phyloP scores from a whole-genome alignment of 2,113 vertebrate species.

The Sturnira hondurensis region DNA sequence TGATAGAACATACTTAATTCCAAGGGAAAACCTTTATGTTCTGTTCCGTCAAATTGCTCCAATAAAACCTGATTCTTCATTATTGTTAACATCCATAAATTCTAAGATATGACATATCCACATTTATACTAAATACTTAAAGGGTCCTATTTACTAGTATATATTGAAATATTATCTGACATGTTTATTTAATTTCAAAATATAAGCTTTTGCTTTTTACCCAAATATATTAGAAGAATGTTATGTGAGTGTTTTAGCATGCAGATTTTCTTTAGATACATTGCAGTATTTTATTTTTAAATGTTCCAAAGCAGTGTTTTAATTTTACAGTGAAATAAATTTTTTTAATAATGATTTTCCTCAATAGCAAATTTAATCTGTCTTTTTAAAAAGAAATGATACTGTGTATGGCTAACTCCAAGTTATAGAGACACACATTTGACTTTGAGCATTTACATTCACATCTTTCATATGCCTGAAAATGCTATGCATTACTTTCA shows the following conservation, averaged over 20 bases:
- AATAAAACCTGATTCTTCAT: not conserved
- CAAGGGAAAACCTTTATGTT: not conserved
- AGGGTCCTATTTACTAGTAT: not conserved
- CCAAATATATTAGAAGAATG: not conserved
- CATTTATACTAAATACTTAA: not conserved
- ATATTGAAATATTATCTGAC: not conserved
- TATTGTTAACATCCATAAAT: not conserved
- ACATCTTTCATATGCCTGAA: constrained; percentile 57
- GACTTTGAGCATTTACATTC: not conserved
- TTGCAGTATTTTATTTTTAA: constrained; percentile 23
- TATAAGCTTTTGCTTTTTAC: not conserved
- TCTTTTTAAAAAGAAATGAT: not conserved
- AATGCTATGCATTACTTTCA: constrained; percentile 49
- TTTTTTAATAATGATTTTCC: not conserved
- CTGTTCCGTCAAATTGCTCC: not conserved
- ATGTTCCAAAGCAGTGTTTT: not conserved
- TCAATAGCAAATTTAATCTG: not conserved
- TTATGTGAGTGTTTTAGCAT: constrained; percentile 34
- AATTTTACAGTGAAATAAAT: not conserved
- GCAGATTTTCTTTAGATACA: not conserved
- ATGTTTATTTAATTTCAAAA: not conserved
- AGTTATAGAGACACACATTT: not conserved
- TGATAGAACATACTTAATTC: not conserved
- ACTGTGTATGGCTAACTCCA: not conserved
- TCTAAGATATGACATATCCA: not conserved